Evolutionary conservation across 2,797 vertebrate species (phyloP).

Genomic region (Emydoidea blandingii): DNA sequence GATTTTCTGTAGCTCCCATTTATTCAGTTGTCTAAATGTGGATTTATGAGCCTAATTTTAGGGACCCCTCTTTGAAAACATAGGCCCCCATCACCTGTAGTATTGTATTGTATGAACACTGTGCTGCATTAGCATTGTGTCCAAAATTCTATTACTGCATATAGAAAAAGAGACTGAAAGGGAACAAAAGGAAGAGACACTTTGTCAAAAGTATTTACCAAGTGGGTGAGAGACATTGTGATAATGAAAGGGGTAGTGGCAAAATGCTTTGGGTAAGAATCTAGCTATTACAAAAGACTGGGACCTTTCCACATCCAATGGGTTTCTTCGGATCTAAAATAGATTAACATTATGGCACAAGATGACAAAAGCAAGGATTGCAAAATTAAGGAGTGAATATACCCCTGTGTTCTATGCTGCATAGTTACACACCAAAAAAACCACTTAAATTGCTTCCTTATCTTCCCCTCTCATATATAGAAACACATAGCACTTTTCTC

Average conservation of each 20-base stretch:
- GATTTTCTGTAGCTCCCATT: neutral
- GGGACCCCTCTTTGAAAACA: neutral
- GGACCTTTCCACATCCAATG: neutral
- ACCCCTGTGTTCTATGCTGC: neutral
- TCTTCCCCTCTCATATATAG: neutral
- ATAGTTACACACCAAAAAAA: neutral
- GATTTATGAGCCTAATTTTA: slow-evolving; percentile 19
- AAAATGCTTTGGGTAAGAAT: neutral
- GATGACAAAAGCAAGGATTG: neutral
- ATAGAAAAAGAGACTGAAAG: neutral
- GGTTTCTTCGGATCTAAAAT: neutral
- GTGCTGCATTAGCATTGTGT: neutral
- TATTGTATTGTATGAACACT: neutral
- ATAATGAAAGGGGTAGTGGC: neutral
- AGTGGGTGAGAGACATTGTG: neutral
- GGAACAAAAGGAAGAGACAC: neutral
- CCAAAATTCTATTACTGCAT: neutral
- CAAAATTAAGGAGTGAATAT: neutral
- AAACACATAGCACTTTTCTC: neutral
- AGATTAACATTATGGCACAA: neutral
- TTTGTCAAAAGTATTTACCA: neutral
- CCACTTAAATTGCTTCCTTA: neutral
- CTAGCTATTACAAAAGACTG: neutral
- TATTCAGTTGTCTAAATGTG: neutral
- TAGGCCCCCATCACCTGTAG: neutral